A percentile compares a stretch with the other conserved stretches of the same genome.
These are phyloP conservation scores for Sicus ferrugineus DNA, from an alignment of 2,888 invertebrate species.

Conservation along the genomic window DNA sequence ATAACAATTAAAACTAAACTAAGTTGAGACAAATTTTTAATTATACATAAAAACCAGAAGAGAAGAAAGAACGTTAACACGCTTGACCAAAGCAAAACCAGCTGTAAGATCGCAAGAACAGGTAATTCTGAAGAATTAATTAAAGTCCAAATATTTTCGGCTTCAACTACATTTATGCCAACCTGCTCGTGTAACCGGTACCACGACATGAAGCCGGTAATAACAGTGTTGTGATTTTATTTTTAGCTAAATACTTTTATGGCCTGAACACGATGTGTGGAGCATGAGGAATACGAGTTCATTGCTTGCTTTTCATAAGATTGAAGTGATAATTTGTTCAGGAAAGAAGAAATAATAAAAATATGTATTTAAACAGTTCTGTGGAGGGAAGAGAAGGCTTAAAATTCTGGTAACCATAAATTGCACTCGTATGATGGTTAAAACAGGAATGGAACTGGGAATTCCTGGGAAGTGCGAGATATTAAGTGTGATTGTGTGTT, in stretches of 20 bases:
- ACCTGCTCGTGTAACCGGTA: conserved; percentile 9
- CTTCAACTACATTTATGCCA: neutral
- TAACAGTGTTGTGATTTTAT: neutral
- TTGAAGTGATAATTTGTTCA: conserved; percentile 12
- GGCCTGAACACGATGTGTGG: neutral
- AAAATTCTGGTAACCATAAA: too few relatives aligned
- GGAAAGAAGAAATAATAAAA: too few relatives aligned
- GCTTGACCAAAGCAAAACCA: neutral
- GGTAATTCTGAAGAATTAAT: conserved; percentile 13
- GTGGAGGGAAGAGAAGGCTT: too few relatives aligned
- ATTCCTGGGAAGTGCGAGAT: too few relatives aligned
- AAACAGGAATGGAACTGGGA: too few relatives aligned
- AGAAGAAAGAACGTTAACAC: neutral
- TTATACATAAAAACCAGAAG: neutral
- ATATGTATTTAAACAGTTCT: conserved; percentile 1
- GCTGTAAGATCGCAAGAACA: neutral
- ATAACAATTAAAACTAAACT: conserved; percentile 18
- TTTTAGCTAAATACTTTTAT: neutral
- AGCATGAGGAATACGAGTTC: neutral
- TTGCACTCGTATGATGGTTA: too few relatives aligned
- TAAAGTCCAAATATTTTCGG: conserved; percentile 2
- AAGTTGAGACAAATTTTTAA: conserved; percentile 21
- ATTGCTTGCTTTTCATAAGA: neutral
- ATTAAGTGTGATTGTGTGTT: too few relatives aligned
- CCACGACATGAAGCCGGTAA: conserved; percentile 18